Evolutionary conservation across 2,888 invertebrate species (phyloP).

Genomic region (Thereva unica): DNA sequence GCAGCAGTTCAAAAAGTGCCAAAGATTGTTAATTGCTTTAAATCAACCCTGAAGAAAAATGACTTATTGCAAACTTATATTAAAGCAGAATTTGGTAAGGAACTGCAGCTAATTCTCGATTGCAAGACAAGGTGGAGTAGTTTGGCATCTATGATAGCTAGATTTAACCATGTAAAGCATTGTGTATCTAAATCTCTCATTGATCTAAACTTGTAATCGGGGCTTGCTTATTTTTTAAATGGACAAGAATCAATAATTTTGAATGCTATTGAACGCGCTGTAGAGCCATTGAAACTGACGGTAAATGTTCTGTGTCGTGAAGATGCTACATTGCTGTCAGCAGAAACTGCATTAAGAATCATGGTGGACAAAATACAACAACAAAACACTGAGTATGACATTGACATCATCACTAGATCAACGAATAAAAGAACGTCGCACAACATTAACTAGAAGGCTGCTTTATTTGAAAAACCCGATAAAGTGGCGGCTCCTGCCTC

Average conservation of each 20-base stretch:
- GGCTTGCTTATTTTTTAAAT: neutral
- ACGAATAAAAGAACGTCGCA: neutral
- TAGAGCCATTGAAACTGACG: conserved; percentile 8
- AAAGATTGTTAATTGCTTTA: conserved; percentile 2
- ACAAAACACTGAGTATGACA: neutral
- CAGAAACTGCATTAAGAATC: conserved; percentile 5
- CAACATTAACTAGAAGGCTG: neutral
- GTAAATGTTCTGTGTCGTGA: conserved; percentile 7
- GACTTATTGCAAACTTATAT: conserved; percentile 6
- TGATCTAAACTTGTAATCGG: neutral
- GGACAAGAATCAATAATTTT: neutral
- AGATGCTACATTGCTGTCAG: neutral
- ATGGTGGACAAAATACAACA: conserved; percentile 6
- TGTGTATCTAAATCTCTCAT: conserved; percentile 13
- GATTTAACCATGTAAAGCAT: conserved; percentile 9
- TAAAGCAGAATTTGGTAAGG: conserved; percentile 6
- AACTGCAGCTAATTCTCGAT: conserved; percentile 1
- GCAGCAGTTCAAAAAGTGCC: conserved; percentile 5
- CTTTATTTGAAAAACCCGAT: conserved; percentile 3
- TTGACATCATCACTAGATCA: neutral
- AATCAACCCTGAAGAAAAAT: conserved; percentile 3
- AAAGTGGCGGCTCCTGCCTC: no score
- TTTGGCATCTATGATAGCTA: conserved; percentile 10
- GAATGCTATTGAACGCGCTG: neutral
- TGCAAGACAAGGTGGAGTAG: conserved; percentile 4